Conservation (phyloP, 2,113 vertebrate genomes). For the Osmerus eperlanus region DNA sequence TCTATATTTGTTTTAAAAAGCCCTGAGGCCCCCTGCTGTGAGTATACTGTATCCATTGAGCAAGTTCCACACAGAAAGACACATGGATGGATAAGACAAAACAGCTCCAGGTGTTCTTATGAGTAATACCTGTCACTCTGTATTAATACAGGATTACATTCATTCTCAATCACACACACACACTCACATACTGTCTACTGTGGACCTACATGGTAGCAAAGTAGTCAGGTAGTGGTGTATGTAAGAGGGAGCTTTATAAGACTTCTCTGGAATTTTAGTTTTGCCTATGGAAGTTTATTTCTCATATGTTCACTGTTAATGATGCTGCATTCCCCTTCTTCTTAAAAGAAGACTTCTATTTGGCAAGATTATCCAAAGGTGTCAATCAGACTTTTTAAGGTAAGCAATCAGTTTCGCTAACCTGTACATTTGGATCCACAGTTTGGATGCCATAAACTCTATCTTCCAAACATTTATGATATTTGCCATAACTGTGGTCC, state of each 20-base stretch:
- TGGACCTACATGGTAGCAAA: conserved; percentile 44
- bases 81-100: neutral
- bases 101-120: conserved; percentile 37
- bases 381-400: neutral
- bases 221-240: conserved; percentile 43
- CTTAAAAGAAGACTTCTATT: neutral
- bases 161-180: conserved; percentile 59
- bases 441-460: too few species aligned
- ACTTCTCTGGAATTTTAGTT: neutral
- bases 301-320: neutral
- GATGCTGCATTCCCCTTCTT: neutral
- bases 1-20: too few species aligned
- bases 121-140: conserved; percentile 57
- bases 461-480: neutral
- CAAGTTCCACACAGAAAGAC: conserved; percentile 14
- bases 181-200: conserved; percentile 43
- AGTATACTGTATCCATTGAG: neutral
- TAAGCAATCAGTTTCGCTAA: conserved; percentile 5
- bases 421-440: neutral
- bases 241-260: neutral
- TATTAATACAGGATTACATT: conserved; percentile 73
- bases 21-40: too few species aligned
- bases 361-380: neutral
- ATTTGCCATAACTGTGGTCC: too few species aligned
- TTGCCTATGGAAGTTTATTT: neutral